These are phyloP conservation scores for Perognathus longimembris DNA, from an alignment of 2,113 vertebrate genomes.

Conservation along the genomic window DNA sequence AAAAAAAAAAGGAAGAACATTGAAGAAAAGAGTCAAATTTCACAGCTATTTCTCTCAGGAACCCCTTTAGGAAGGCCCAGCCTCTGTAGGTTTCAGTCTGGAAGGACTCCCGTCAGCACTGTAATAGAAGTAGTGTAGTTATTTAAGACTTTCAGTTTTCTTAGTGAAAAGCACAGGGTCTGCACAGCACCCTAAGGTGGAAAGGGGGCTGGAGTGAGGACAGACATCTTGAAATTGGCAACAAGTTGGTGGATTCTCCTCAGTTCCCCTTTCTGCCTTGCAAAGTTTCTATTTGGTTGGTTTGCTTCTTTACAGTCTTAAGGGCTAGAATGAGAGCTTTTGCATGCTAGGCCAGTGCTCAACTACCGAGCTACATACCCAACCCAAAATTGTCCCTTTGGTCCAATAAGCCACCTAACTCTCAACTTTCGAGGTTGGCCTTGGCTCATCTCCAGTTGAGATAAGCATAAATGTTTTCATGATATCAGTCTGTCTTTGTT, in stretches of 20 bases:
- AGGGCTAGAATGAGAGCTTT: not conserved
- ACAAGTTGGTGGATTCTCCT: not conserved
- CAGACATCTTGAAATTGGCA: not conserved
- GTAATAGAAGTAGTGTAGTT: not conserved
- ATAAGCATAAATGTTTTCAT: not conserved
- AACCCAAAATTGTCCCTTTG: too few relatives aligned
- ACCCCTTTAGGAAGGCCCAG: not conserved
- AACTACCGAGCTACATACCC: too few relatives aligned
- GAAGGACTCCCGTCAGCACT: not conserved
- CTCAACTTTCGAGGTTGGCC: not conserved
- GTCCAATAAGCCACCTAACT: not conserved
- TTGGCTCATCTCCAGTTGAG: not conserved
- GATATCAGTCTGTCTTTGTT: not conserved
- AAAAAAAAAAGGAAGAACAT: not conserved
- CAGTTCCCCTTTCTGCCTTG: not conserved
- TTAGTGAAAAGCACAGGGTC: not conserved
- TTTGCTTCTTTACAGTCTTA: not conserved
- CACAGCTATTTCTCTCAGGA: slow-evolving; percentile 5
- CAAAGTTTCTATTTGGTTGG: not conserved
- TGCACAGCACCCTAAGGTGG: not conserved
- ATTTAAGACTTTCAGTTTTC: not conserved
- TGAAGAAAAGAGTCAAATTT: not conserved
- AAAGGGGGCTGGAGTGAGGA: not conserved
- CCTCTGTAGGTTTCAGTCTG: not conserved
- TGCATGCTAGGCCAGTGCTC: not conserved